Evolutionary conservation across 2,888 invertebrate species (phyloP).

Genomic region (Calliopum simillimum): DNA sequence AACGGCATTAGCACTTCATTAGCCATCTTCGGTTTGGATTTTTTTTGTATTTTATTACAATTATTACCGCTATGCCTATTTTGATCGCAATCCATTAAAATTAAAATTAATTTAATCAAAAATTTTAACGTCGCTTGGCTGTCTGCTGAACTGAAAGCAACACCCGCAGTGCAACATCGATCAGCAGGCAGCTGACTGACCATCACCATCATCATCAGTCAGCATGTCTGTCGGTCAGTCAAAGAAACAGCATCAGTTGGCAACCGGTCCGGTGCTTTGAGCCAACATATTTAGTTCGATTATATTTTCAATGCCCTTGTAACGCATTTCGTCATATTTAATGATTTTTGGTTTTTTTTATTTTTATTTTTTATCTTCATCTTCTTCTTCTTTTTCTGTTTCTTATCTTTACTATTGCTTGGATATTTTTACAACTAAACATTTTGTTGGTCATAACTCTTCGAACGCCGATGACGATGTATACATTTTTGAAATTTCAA

Average conservation of each 20-base stretch:
- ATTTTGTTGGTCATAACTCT: background rate
- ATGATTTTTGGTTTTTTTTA: slow-evolving; percentile 7
- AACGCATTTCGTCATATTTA: slow-evolving; percentile 29
- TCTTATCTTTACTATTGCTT: background rate
- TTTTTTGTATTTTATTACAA: too few species aligned
- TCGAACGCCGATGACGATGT: background rate
- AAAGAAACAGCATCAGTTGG: background rate
- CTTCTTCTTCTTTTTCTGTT: background rate
- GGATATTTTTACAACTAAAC: background rate
- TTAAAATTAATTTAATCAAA: too few species aligned
- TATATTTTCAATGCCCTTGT: slow-evolving; percentile 23
- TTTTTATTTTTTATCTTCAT: background rate
- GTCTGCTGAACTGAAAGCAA: too few species aligned
- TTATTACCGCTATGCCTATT: too few species aligned
- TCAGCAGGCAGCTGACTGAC: too few species aligned
- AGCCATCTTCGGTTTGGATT: too few species aligned
- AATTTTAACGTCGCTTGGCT: too few species aligned
- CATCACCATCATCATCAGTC: background rate
- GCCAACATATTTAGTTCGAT: too few species aligned
- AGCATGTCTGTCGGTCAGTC: background rate
- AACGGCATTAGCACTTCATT: too few species aligned
- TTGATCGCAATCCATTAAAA: too few species aligned
- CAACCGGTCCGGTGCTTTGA: background rate
- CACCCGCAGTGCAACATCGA: too few species aligned
- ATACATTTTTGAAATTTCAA: slow-evolving; percentile 16